These are phyloP conservation scores for Bos javanicus DNA, from an alignment of 2,113 vertebrate species.

Conservation along the genomic window DNA sequence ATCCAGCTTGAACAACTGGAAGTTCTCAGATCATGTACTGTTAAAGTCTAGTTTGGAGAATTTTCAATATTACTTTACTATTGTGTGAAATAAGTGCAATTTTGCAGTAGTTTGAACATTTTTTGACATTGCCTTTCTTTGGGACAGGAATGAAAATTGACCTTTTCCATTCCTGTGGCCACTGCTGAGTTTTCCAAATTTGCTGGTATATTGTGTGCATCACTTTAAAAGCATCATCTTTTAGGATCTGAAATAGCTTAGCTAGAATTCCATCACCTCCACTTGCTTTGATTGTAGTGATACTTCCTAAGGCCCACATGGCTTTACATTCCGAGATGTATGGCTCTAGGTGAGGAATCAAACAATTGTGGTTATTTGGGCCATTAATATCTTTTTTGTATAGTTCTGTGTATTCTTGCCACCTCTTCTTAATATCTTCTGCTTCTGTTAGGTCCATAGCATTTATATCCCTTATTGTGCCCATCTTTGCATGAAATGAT, in stretches of 20 bases:
- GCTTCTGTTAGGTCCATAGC: neutral
- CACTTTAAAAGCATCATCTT: neutral
- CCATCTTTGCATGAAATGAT: neutral
- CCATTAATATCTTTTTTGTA: neutral
- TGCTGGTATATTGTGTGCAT: neutral
- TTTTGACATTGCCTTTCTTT: neutral
- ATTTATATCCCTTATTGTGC: neutral
- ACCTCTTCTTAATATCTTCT: neutral
- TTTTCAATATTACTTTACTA: neutral
- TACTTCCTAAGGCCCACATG: neutral
- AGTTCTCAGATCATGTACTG: rapidly evolving
- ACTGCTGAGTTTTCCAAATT: neutral
- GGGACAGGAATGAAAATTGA: neutral
- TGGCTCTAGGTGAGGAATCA: neutral
- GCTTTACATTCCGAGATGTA: neutral
- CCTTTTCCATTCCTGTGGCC: neutral
- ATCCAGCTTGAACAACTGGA: neutral
- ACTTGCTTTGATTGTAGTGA: neutral
- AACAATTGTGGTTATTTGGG: neutral
- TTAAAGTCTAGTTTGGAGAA: neutral
- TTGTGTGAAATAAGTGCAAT: neutral
- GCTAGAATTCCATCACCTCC: neutral
- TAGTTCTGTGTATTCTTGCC: neutral
- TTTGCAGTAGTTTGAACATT: neutral
- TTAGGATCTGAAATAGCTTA: neutral